Evolutionary conservation across 92 coral and sea anemone genomes (phyloP), one percentile per base, ranked within the genome.

Genomic region (Phenganax marumi): DNA sequence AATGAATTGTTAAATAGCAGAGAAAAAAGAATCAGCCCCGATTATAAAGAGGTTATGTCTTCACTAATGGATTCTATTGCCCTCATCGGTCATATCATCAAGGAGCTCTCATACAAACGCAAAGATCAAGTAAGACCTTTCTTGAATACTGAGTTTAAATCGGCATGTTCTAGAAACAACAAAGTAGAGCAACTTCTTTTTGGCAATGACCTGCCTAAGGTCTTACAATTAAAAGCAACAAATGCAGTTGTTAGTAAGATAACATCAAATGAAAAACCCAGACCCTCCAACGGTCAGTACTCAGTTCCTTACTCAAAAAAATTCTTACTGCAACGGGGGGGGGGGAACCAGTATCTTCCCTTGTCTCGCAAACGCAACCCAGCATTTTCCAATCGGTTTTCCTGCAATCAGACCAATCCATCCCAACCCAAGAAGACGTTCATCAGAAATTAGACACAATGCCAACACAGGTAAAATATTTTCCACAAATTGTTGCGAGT

Each of bases 181-280:
- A 73, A 80, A 53, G 77, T 85, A 50, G 84, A 78, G 21, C 79
- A 77, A 48, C 84, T 66, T 51, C 70, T 87, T 4, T 87, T 84
- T 84, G 85, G 87, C 12, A 70, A 80, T 60, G 91, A 88, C 50
- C 26, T 86, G 60, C 24, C 87, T 56, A 82, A 86, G 80, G 84
- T 68, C 70, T 52, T 81, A 8, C 89, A 86, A 8, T 19, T 80
- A 21, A 80, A 61, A 72, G 64, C 79, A 0, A 80, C 89, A 22
- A 86, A 81, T 63, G 74, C 70, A 52, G 57, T 80, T 23, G 68
- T 86, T 64, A 73, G 16, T 54, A 80, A 70, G 52, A 70, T n/a
- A n/a, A n/a, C n/a, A n/a, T n/a, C n/a, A n/a, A n/a, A n/a, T n/a
- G n/a, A n/a, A n/a, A n/a, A n/a, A n/a, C n/a, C n/a, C n/a, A n/a